phyloP scores from a whole-genome alignment of 1,140 invertebrate species.

The Triops longicaudatus region DNA sequence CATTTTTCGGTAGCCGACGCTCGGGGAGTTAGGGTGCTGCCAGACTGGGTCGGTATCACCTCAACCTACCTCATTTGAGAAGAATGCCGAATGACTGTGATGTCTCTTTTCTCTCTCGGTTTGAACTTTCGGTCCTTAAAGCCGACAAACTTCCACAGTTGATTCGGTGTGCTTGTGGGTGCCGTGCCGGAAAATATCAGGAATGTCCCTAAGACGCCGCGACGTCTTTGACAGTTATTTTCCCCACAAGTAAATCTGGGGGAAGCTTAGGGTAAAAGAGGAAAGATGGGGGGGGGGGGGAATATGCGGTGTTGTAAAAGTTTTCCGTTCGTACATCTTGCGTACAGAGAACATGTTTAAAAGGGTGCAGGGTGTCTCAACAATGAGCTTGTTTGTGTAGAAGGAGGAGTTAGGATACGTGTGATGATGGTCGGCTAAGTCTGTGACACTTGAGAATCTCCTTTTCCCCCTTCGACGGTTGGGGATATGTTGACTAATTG shows the following conservation, averaged over 20 bases:
- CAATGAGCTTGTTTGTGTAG: conserved; percentile 1
- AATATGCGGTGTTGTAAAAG: no score
- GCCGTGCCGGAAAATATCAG: conserved; percentile 5
- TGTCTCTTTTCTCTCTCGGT: not conserved
- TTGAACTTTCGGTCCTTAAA: not conserved
- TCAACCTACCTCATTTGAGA: not conserved
- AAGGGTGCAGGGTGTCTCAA: not conserved
- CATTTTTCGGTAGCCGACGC: not conserved
- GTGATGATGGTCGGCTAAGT: conserved; percentile 5
- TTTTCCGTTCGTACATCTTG: no score
- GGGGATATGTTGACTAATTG: not conserved
- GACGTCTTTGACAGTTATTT: conserved; percentile 6
- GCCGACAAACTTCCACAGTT: not conserved
- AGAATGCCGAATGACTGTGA: not conserved
- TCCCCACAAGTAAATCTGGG: not conserved
- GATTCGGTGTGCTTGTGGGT: conserved; percentile 1
- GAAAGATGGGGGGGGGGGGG: not conserved
- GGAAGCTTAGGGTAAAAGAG: not conserved
- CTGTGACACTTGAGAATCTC: not conserved
- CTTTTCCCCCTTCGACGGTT: not conserved
- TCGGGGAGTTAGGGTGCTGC: not conserved
- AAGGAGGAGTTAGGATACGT: not conserved
- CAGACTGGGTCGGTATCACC: not conserved
- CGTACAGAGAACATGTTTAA: not conserved
- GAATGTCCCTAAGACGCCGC: conserved; percentile 6